phyloP scores from a whole-genome alignment of 2,888 invertebrate species.

The Cantharis lateralis region DNA sequence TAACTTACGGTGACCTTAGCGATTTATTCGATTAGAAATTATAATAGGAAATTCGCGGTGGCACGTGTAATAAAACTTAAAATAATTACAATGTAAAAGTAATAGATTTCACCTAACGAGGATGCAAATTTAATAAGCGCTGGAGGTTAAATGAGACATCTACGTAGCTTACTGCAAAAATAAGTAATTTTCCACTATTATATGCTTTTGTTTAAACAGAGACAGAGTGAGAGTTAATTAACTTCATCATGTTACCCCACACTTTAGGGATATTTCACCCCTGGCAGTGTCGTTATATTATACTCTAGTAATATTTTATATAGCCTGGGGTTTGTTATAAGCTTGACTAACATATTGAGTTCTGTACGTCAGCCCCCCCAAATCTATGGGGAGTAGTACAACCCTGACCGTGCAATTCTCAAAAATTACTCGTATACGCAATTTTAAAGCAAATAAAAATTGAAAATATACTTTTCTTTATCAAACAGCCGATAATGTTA shows the following conservation, averaged over 20 bases:
- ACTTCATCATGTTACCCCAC: slow-evolving; percentile 46
- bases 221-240: slow-evolving; percentile 48
- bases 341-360: slow-evolving; percentile 42
- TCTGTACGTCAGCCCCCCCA: slow-evolving; percentile 33
- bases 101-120: neutral
- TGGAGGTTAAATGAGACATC: neutral
- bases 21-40: neutral
- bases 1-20: neutral
- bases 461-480: neutral
- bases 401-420: slow-evolving; percentile 25
- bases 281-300: slow-evolving; percentile 46
- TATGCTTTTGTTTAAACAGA: slow-evolving; percentile 48
- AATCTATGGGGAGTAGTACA: slow-evolving; percentile 32
- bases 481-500: neutral
- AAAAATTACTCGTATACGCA: slow-evolving; percentile 25
- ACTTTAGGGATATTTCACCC: slow-evolving; percentile 43
- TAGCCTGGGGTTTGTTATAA: slow-evolving; percentile 40
- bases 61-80: neutral
- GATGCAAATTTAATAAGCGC: neutral
- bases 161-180: slow-evolving; percentile 37
- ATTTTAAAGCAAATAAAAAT: slow-evolving; percentile 3
- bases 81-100: neutral
- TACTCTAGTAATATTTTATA: slow-evolving; percentile 47
- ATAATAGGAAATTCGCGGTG: neutral
- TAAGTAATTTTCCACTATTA: slow-evolving; percentile 47